Base-by-base conservation (phyloP, 1,140 invertebrate species). In the Nebria ingens region DNA sequence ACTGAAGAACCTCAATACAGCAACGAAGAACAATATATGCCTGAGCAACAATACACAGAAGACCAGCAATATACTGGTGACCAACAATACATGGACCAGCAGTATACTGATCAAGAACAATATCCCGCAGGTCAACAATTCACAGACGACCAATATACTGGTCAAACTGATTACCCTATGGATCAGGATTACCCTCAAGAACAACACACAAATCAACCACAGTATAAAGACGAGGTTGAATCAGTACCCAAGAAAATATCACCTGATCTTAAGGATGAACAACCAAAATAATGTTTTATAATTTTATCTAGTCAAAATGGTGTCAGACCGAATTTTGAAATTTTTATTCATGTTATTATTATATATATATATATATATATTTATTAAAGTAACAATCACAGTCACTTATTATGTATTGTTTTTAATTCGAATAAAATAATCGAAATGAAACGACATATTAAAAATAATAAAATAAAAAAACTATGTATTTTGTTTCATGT, bases 31-130 rank as follows among this genome's bases (percentile, higher is more conserved):
- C 56, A 54, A 15, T 52, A 53, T 45, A 62, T 20, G 12, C 19
- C 2, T 1, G 23, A 52, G 3, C 56, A 57, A 21, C 56, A 52
- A 19, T 52, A 53, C 20, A 19, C 20, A 22, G 13, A 22, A 40
- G 21, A 21, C 15, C 51, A 40, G 22, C 51, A 52, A 53, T 52
- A 40, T 34, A 2, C 15, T 17, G 66, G 69, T 42, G 69, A 54
- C 23, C 59, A 45, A 64, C 55, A 40, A 60, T 56, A 51, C 65
- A 67, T 38, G 55, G 60, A 62, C n/a, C 53, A 58, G 59, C 56
- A 40, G 29, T 21, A 29, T 53, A 38, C 51, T 23, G 52, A 60
- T 51, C 21, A 57, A 52, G 23, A 59, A 57, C 55, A 20, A 58
- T 40, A 55, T 52, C 21, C 42, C 51, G 19, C 53, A 38, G 25